A percentile compares a stretch with the other conserved stretches of the same genome.
Conservation (phyloP, 2,113 vertebrate species). For the Catharus fuscescens region DNA sequence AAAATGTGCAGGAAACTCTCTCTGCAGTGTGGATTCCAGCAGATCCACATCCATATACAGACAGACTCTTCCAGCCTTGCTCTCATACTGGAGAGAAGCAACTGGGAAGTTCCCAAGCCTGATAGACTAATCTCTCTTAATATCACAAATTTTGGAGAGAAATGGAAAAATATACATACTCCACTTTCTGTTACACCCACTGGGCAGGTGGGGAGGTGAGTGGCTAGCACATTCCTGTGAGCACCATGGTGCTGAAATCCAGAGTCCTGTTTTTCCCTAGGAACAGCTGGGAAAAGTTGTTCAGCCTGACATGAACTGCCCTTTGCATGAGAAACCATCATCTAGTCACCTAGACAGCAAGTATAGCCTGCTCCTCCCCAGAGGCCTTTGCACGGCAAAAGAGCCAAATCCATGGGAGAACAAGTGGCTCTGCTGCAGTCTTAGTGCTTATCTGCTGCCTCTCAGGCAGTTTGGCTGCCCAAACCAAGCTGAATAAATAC, state of each 20-base stretch:
- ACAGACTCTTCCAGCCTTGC: not conserved
- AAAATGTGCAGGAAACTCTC: not conserved
- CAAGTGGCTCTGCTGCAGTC: not conserved
- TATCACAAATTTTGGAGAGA: not conserved
- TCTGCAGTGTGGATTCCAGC: not conserved
- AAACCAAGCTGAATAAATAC: not conserved
- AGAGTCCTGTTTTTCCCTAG: not conserved
- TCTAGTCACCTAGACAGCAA: not conserved
- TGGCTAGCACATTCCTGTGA: not conserved
- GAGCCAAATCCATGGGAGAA: not conserved
- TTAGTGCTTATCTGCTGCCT: not conserved
- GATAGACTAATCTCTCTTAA: not conserved
- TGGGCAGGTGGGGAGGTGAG: accelerated
- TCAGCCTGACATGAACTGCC: not conserved
- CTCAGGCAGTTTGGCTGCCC: not conserved
- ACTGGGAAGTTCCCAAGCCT: not conserved
- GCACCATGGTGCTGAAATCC: not conserved
- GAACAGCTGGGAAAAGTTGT: not conserved
- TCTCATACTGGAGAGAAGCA: not conserved
- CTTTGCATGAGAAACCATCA: not conserved
- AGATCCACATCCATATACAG: not conserved
- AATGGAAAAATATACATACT: not conserved
- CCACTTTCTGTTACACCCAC: accelerated
- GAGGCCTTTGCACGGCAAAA: not conserved
- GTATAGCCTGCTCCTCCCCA: not conserved